Evolutionary conservation across 2,797 vertebrate genomes (phyloP), one percentile per base, ranked within the genome.

Genomic region (Eutrigla gurnardus): DNA sequence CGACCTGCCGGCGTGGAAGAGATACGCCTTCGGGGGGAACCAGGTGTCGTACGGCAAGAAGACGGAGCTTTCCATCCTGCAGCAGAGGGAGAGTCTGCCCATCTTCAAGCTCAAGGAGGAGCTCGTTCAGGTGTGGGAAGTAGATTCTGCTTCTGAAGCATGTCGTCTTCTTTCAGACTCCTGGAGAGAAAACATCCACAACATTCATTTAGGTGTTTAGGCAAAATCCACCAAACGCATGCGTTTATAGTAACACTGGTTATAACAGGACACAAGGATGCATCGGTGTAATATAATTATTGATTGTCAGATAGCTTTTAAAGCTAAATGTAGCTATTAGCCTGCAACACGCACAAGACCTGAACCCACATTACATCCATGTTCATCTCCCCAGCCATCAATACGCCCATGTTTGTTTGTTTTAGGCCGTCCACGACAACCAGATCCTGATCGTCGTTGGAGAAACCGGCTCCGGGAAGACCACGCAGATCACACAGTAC

Each of bases 391-490:
- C 14, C 14, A 40, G 5, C 25, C 9, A 0, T n/a, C 4, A 7
- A 0, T 35, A 2, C 25, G 25, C 25, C 25, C 25, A 25, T 2
- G 25, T 25, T 25, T 55, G 0, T 32, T 6, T 33, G 11, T 58
- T 50, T 43, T 4, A 99, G 98, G 98, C 98, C 46, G 97, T 99
- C 60, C 97, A 98, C 37, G 97, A 99, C 83, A 99, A 99, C 86
- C 98, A 99, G 93, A 99, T 99, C 85, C 88, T 99, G 77, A 99
- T 99, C 49, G 98, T 99, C 17, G 98, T 99, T 7, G 97, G 98
- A 57, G 98, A 99, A 89, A 99, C 98, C 0, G 98, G 98, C 17
- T 99, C 98, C 15, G 98, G 98, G 33, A 99, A 99, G 82, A 99
- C 98, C 55, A 99, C 98, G 0, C 98, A 99, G 93, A 99, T 99